Evolutionary conservation across 2,888 invertebrate species (phyloP), one percentile per base, ranked within the genome.

Genomic region (Capitulum mitella): DNA sequence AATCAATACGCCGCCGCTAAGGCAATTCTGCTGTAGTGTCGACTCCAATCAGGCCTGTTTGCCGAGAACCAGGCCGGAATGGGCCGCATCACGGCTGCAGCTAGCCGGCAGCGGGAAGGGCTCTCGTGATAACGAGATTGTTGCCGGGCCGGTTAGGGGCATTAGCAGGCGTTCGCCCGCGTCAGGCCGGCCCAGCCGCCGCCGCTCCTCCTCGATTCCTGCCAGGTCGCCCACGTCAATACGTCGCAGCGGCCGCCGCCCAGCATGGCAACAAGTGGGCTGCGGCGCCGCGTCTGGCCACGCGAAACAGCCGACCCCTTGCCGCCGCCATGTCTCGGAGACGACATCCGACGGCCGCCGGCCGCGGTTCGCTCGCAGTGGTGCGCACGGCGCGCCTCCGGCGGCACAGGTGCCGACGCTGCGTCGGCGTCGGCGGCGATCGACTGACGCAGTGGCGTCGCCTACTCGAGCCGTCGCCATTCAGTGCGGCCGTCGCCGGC

Each of bases 41-140:
- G 19, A 37, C 40, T 26, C 70, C 70, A 70, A 70, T 70, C 70
- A 70, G 70, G 70, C 40, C 16, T 64, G 29, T 64, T 64, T 64
- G 64, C 64, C 29, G 58, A 29, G 32, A 14, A 14, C 32, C n/a
- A 54, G 19, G 51, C 1, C 22, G n/a, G 10, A 8, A 8, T n/a
- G 58, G 34, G 40, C 26, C 12, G 70, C 22, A 6, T 37, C 2
- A 37, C 26, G 70, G 29, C 64, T 14, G 16, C 34, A 2, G 34
- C 14, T 32, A 10, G 37, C 70, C 70, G 37, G 26, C 26, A 6
- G 70, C 10, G 3, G 37, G 40, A 5, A 26, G 26, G 40, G 70
- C 70, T 70, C 70, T 70, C 29, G 8, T 40, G 70, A 37, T 70
- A 70, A 70, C 70, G 26, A 10, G 26, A 37, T 70, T 70, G 40